Evolutionary conservation across 2,888 invertebrate genomes (phyloP).

Genomic region (Erebia aethiops): DNA sequence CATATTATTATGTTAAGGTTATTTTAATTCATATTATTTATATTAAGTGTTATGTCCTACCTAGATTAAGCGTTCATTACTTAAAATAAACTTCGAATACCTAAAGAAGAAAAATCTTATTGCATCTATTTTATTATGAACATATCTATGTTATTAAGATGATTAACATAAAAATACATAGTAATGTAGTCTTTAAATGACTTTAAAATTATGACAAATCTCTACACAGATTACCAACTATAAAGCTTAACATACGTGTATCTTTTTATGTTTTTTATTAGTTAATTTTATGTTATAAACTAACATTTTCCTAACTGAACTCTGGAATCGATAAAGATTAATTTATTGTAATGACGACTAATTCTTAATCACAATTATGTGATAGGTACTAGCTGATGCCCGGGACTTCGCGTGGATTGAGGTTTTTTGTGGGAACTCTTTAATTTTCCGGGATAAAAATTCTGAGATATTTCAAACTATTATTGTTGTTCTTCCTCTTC

Average conservation of each 20-base stretch:
- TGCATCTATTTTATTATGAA: slow-evolving; percentile 1
- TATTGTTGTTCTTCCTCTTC: too few relatives aligned
- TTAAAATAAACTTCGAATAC: too few relatives aligned
- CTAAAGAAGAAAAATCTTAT: too few relatives aligned
- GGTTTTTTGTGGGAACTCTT: not conserved
- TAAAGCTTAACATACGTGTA: slow-evolving; percentile 11
- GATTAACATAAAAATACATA: not conserved
- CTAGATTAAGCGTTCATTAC: too few relatives aligned
- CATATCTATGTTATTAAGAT: not conserved
- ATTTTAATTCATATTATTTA: too few relatives aligned
- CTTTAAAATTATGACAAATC: slow-evolving; percentile 20
- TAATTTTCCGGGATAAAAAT: not conserved
- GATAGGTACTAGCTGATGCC: too few relatives aligned
- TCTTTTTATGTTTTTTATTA: slow-evolving; percentile 14
- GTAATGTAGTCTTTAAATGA: slow-evolving; percentile 12
- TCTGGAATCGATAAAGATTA: slow-evolving; percentile 12
- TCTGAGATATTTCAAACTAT: too few relatives aligned
- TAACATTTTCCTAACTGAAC: slow-evolving; percentile 20
- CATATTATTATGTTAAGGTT: too few relatives aligned
- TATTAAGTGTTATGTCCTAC: too few relatives aligned
- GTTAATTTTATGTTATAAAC: slow-evolving; percentile 16
- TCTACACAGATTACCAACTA: not conserved
- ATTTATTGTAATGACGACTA: slow-evolving; percentile 25
- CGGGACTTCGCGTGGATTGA: too few relatives aligned
- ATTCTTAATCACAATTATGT: slow-evolving; percentile 19